phyloP scores from a whole-genome alignment of 1,140 invertebrate genomes.

The Scaptomyza hsui region DNA sequence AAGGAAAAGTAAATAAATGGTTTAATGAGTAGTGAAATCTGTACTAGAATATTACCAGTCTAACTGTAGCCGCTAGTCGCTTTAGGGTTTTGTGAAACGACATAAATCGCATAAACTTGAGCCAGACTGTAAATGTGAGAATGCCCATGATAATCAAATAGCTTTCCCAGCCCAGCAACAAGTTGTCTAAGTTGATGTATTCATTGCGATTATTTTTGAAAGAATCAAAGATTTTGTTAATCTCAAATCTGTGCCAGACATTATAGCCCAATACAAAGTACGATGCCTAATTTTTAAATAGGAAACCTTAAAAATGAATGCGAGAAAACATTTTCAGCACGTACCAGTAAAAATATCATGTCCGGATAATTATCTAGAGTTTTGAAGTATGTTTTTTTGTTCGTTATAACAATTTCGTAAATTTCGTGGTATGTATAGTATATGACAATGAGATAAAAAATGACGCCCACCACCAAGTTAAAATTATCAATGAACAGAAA shows the following conservation, averaged over 20 bases:
- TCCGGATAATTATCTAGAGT: background rate
- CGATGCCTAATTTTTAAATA: background rate
- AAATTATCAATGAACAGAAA: background rate
- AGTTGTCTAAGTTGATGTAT: slow-evolving; percentile 19
- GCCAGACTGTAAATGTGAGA: background rate
- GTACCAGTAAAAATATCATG: slow-evolving; percentile 14
- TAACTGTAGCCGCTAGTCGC: background rate
- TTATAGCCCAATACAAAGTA: background rate
- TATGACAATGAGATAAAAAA: slow-evolving; percentile 3
- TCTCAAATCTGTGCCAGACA: slow-evolving; percentile 7
- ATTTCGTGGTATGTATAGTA: slow-evolving; percentile 23
- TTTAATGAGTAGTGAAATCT: too few relatives aligned
- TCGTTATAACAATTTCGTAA: background rate
- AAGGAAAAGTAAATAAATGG: background rate
- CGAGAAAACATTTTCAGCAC: background rate
- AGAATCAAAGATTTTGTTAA: background rate
- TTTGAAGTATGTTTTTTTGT: background rate
- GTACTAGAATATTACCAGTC: background rate
- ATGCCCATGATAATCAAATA: background rate
- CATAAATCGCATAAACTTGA: slow-evolving; percentile 3
- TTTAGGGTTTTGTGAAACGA: slow-evolving; percentile 8
- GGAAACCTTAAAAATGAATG: too few relatives aligned
- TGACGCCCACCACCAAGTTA: background rate
- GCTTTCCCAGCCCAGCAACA: slow-evolving; percentile 3
- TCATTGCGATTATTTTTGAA: background rate